phyloP scores from a whole-genome alignment of 2,113 vertebrate species.

The Erythrocebus patas region DNA sequence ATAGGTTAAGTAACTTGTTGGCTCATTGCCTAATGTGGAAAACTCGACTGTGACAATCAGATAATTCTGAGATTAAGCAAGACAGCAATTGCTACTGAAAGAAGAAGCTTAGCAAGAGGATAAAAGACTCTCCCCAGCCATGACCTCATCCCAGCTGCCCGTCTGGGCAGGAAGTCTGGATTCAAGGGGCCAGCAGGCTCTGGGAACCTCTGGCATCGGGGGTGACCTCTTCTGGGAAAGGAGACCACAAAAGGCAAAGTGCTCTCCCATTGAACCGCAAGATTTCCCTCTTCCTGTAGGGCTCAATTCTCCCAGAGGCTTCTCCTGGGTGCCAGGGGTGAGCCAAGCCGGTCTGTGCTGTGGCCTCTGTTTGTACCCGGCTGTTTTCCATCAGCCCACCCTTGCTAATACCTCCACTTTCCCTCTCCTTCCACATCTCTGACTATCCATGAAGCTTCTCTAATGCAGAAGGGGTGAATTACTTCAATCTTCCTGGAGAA shows the following conservation, averaged over 20 bases:
- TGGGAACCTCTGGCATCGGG: background rate
- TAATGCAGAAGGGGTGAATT: background rate
- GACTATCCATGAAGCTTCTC: background rate
- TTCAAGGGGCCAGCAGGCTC: constrained; percentile 27
- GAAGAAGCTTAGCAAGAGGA: constrained; percentile 53
- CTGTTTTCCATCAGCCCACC: background rate
- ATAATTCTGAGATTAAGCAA: constrained; percentile 70
- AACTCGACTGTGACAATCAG: constrained; percentile 73
- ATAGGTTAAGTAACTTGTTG: constrained; percentile 81
- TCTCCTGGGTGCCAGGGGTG: background rate
- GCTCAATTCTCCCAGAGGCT: background rate
- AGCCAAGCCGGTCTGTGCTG: background rate
- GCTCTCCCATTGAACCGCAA: background rate
- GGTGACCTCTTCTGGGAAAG: constrained; percentile 61
- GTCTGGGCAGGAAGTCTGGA: constrained; percentile 56
- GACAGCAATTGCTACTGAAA: constrained; percentile 62
- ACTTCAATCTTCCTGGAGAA: background rate
- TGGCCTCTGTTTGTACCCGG: background rate
- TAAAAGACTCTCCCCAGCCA: constrained; percentile 41
- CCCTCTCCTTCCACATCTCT: background rate
- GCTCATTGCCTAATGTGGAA: constrained; percentile 67
- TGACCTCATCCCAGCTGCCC: constrained; percentile 63
- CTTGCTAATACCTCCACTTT: background rate
- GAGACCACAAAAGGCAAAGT: background rate
- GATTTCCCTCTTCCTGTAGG: background rate